These are phyloP conservation scores for Phorcus lineatus DNA, from an alignment of 2,888 invertebrate genomes.

Conservation along the genomic window DNA sequence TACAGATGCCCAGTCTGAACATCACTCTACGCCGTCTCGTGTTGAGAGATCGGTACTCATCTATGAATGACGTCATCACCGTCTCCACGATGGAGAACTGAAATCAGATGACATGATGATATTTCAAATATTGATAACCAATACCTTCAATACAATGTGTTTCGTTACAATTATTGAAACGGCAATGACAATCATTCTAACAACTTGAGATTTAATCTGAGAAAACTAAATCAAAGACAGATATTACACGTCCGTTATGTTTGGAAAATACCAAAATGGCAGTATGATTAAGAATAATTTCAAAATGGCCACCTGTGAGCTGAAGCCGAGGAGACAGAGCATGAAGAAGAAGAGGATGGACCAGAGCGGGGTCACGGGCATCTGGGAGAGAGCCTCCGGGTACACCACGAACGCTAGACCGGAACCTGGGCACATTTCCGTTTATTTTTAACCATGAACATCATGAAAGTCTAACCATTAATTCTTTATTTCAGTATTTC, in stretches of 20 bases:
- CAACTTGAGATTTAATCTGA: too few relatives aligned
- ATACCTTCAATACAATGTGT: too few relatives aligned
- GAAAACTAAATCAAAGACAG: too few relatives aligned
- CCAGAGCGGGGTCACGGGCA: constrained; percentile 81
- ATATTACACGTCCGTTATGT: too few relatives aligned
- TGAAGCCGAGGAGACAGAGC: constrained; percentile 56
- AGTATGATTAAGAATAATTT: too few relatives aligned
- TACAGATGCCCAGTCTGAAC: constrained; percentile 63
- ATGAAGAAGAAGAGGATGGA: constrained; percentile 54
- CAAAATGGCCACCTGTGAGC: constrained; percentile 43
- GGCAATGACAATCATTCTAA: too few relatives aligned
- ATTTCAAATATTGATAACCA: neutral
- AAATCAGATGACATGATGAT: neutral
- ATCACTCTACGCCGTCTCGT: constrained; percentile 42
- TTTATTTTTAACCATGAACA: too few relatives aligned
- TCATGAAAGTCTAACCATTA: too few relatives aligned
- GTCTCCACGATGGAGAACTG: constrained; percentile 69
- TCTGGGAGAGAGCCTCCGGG: constrained; percentile 53
- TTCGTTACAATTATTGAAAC: too few relatives aligned
- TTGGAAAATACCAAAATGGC: too few relatives aligned
- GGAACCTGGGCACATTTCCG: constrained; percentile 40
- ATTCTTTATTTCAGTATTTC: too few relatives aligned
- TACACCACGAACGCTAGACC: constrained; percentile 56
- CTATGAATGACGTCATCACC: constrained; percentile 62
- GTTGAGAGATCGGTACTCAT: constrained; percentile 56